Evolutionary conservation across 2,888 invertebrate species (phyloP).

Genomic region (Tetragonula carbonaria): DNA sequence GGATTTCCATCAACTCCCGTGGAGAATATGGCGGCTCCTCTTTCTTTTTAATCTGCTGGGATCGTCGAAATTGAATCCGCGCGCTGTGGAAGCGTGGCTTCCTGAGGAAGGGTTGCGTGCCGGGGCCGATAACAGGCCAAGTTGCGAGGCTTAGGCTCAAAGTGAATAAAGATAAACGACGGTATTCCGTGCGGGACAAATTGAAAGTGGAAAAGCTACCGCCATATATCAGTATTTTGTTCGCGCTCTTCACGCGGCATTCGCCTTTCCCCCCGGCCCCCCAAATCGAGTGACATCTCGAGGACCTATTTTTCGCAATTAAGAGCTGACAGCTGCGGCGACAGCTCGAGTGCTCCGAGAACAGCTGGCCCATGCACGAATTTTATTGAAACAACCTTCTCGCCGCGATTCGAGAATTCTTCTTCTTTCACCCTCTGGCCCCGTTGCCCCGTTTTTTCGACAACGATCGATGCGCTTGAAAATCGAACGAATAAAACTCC

Average conservation of each 20-base stretch:
- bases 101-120: conserved; percentile 56
- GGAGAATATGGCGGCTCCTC: background rate
- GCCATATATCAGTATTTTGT: conserved; percentile 67
- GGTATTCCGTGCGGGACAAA: conserved; percentile 67
- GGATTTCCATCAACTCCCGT: conserved; percentile 1
- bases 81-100: conserved; percentile 36
- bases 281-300: conserved; percentile 16
- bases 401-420: background rate
- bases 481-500: too few relatives aligned
- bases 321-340: conserved; percentile 33
- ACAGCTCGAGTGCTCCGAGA: background rate
- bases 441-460: too few relatives aligned
- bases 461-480: too few relatives aligned
- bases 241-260: conserved; percentile 32
- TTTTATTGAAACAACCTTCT: conserved; percentile 10
- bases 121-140: conserved; percentile 63
- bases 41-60: background rate
- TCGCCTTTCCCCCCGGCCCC: background rate
- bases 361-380: background rate
- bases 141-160: conserved; percentile 66
- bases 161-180: conserved; percentile 72
- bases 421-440: background rate
- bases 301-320: conserved; percentile 52
- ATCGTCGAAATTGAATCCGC: conserved; percentile 59
- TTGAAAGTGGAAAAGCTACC: conserved; percentile 61